These are phyloP conservation scores for Poeciliopsis paucimaculata DNA, from an alignment of 2,797 vertebrate genomes.

Conservation along the genomic window DNA sequence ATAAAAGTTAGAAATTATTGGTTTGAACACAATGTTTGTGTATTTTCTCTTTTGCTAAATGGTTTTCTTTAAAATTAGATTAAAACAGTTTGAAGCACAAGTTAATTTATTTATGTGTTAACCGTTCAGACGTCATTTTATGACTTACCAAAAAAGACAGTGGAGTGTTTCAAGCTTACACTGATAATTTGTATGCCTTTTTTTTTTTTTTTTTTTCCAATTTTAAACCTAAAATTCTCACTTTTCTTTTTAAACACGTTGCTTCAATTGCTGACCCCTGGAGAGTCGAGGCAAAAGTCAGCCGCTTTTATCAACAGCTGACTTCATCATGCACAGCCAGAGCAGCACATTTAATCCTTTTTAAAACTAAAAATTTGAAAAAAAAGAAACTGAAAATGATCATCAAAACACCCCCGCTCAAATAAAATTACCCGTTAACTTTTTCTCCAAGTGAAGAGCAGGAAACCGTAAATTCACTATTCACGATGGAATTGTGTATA, in stretches of 20 bases:
- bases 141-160: not conserved
- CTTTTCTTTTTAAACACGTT: too few species aligned
- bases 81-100: not conserved
- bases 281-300: not conserved
- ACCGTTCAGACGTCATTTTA: too few species aligned
- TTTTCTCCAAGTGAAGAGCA: not conserved
- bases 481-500: not conserved
- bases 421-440: not conserved
- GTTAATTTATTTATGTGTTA: not conserved
- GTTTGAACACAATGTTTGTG: conserved; percentile 52
- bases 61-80: not conserved
- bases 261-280: not conserved
- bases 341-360: not conserved
- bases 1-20: conserved; percentile 79
- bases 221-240: not conserved
- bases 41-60: conserved; percentile 27
- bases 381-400: not conserved
- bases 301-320: not conserved
- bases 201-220: not conserved
- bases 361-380: not conserved
- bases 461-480: not conserved
- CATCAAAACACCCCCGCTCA: not conserved
- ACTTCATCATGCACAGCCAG: not conserved
- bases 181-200: not conserved
- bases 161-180: not conserved